A percentile compares a stretch with the other conserved stretches of the same genome.
Evolutionary conservation across 1,140 invertebrate genomes (phyloP).

Genomic region (Aphidius ervi): DNA sequence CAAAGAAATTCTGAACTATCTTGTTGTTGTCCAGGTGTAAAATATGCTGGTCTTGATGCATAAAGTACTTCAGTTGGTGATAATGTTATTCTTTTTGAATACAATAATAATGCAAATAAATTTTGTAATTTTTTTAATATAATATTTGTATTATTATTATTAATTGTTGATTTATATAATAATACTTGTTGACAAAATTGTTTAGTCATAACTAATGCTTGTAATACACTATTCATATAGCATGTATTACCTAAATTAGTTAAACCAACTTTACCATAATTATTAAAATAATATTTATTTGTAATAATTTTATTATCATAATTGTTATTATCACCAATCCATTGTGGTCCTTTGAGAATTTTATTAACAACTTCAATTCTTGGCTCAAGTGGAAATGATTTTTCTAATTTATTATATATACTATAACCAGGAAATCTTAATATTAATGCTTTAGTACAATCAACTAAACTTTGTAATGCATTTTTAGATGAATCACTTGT

Average conservation of each 20-base stretch:
- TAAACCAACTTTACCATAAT: conserved; percentile 66
- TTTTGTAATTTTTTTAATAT: conserved; percentile 67
- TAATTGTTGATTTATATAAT: conserved; percentile 30
- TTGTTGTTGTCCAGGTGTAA: conserved; percentile 72
- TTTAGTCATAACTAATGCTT: conserved; percentile 76
- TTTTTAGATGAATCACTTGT: conserved; percentile 37
- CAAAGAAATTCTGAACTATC: conserved; percentile 85
- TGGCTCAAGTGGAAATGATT: conserved; percentile 31
- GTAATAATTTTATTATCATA: conserved; percentile 25
- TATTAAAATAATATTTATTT: conserved; percentile 14
- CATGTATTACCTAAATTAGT: conserved; percentile 83
- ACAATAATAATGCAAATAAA: conserved; percentile 70
- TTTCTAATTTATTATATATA: conserved; percentile 40
- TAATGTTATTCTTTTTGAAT: conserved; percentile 61
- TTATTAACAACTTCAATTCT: conserved; percentile 24
- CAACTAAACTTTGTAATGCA: conserved; percentile 51
- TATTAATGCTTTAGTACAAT: conserved; percentile 50
- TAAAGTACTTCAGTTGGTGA: conserved; percentile 67
- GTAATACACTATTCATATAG: conserved; percentile 82
- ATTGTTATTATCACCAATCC: conserved; percentile 35
- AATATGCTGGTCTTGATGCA: conserved; percentile 68
- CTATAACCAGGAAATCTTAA: conserved; percentile 50
- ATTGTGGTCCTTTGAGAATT: conserved; percentile 24
- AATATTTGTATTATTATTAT: conserved; percentile 25
- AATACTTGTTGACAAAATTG: conserved; percentile 60